Conservation (phyloP, 2,888 invertebrate genomes). For the Caenorhabditis sp. region DNA sequence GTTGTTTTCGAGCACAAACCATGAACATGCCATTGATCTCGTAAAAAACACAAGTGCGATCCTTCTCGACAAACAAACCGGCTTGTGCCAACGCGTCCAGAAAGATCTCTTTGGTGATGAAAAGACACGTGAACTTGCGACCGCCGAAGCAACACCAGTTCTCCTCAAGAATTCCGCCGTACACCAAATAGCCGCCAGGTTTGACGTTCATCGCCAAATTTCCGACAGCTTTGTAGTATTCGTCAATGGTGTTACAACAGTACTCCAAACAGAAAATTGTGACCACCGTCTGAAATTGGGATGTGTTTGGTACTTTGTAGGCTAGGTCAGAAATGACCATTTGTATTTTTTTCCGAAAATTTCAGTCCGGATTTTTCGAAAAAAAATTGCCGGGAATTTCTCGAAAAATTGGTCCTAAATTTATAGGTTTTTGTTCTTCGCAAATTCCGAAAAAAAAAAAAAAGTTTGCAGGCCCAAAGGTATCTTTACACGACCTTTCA, state of each 20-base stretch:
- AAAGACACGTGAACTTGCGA: conserved; percentile 64
- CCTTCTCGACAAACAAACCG: conserved; percentile 52
- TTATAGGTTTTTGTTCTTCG: too few species aligned
- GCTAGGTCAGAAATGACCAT: too few species aligned
- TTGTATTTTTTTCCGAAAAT: too few species aligned
- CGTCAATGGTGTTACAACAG: conserved; percentile 59
- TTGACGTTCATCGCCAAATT: conserved; percentile 50
- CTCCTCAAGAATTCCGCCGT: conserved; percentile 68
- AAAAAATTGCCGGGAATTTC: too few species aligned
- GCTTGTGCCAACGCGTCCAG: conserved; percentile 59
- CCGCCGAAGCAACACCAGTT: conserved; percentile 69
- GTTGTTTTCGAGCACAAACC: conserved; percentile 52
- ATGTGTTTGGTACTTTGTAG: neutral
- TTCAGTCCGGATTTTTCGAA: too few species aligned
- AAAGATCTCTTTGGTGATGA: conserved; percentile 62
- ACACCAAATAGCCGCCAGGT: conserved; percentile 61
- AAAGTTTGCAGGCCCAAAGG: too few species aligned
- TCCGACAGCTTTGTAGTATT: conserved; percentile 58
- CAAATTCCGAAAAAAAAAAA: too few species aligned
- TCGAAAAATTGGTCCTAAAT: too few species aligned
- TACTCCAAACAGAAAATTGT: conserved; percentile 69
- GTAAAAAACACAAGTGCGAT: conserved; percentile 49
- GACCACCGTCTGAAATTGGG: conserved; percentile 51
- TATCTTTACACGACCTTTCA: too few species aligned
- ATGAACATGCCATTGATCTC: conserved; percentile 68